phyloP scores from a whole-genome alignment of 2,113 vertebrate species.

The Gopherus evgoodei region DNA sequence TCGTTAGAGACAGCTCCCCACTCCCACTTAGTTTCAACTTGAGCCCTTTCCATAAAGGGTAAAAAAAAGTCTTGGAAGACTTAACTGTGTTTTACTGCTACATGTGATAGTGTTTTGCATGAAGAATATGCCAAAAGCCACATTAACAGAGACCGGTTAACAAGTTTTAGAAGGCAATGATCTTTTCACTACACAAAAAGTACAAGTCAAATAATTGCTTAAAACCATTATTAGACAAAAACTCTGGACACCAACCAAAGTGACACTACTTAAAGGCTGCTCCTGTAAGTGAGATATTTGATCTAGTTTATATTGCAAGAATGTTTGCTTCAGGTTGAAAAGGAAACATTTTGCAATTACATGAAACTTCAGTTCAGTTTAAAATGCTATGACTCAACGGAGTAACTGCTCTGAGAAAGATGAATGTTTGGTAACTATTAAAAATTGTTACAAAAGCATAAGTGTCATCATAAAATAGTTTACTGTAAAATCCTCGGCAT shows the following conservation, averaged over 20 bases:
- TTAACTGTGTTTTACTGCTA: neutral
- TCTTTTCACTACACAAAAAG: neutral
- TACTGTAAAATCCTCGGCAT: neutral
- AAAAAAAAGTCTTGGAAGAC: neutral
- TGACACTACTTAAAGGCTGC: neutral
- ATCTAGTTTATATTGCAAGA: neutral
- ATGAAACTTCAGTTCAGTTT: neutral
- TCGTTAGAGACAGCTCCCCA: neutral
- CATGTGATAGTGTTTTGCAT: neutral
- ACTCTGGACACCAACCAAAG: neutral
- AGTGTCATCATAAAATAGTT: neutral
- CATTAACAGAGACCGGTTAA: neutral
- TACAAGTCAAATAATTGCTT: neutral
- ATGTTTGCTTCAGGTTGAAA: neutral
- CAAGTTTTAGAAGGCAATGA: neutral
- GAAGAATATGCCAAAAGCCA: neutral
- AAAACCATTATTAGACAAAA: neutral
- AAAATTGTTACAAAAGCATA: neutral
- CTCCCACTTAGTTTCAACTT: fast-evolving
- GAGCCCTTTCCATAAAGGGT: neutral
- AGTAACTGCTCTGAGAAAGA: neutral
- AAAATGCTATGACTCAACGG: neutral
- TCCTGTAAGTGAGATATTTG: neutral
- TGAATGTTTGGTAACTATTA: neutral
- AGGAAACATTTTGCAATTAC: neutral